Base-by-base conservation (phyloP, 1,140 invertebrate genomes). In the Solen grandis region DNA sequence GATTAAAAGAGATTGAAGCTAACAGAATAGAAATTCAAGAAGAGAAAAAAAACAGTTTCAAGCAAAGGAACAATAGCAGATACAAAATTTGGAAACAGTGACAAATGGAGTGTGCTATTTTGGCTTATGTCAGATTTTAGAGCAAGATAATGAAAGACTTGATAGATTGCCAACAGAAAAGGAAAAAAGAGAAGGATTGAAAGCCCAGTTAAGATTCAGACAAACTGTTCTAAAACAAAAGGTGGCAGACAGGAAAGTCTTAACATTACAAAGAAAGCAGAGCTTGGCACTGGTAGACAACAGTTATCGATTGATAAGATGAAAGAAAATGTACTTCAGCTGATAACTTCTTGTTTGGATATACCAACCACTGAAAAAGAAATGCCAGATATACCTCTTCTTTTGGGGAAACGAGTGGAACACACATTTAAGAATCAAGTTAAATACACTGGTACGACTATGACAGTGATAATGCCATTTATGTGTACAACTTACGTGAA, bases 31-130 rank as follows among this genome's bases (percentile, higher is more conserved):
- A 70, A 27, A 35, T 33, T 14, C 72, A 59, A 33, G 70, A 62
- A 66, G 29, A 75, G 35, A 78, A 60, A 38, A 55, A 83, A 2
- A 46, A 52, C 72, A 80, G 63, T 19, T 72, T n/a, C 54, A 83
- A 59, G 66, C 50, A 72, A 19, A 27, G 33, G 74, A 80, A 62
- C 31, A 25, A 41, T 14, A 77, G 8, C 76, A 59, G 46, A 29
- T 83, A 19, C 41, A 60, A 36, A 79, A 55, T 29, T 59, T 36
- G 14, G 77, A 83, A 69, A 77, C 63, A 36, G 16, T 85, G 25
- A 83, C 73, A 31, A 76, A 79, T 41, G 33, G 70, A 54, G 57
- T 78, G 16, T 80, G 81, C 60, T 83, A 66, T 46, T 83, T 80
- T 78, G 84, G 81, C n/a, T 38, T 83, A 0, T 85, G 84, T 76